Base-by-base conservation (phyloP, 2,888 invertebrate species). In the Petrolisthes cinctipes region DNA sequence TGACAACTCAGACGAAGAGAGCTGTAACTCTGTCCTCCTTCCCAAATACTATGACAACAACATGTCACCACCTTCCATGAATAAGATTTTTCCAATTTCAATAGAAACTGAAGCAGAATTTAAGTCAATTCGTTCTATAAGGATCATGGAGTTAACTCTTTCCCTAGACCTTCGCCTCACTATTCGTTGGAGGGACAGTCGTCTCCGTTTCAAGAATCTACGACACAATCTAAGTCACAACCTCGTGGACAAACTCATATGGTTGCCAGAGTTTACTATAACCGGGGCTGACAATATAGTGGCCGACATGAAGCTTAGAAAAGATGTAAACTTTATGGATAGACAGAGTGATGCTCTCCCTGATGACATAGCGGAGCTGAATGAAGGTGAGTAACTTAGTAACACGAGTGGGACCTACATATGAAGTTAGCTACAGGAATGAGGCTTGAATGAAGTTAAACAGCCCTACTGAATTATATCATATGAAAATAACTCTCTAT, bases 11-110 rank as follows among this genome's bases (percentile, higher is more conserved):
- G 85, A 85, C 37, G 85, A 85, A 17, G 79, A 85, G 4, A 17
- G 85, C 11, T 85, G 85, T 23, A 79, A 66, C 71, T 57, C 54
- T n/a, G 80, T 85, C 9, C n/a, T 85, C 37, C 53, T 85, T 6
- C 80, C 85, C n/a, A 2, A 5, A 9, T 66, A 68, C 6, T 85
- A 85, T 23, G 53, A 56, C 37, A n/a, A n/a, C n/a, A 68, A 57
- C 0, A 37, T 85, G 5, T 79, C 85, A 20, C 85, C 85, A 3
- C 85, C 85, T 14, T 78, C 68, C 78, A n/a, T 61, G 20, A 23
- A 82, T 37, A 5, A 56, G 51, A 23, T 9, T 11, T 80, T 80
- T 56, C 85, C 85, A 14, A 23, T 54, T 9, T 9, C 7, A 4
- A 71, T 85, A 17, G n/a, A 4, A 7, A 53, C 80, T 37, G 80